Percentiles rank a stretch among this genome's conserved stretches.
These are phyloP conservation scores for Aegotheles bennettii DNA, from an alignment of 2,113 vertebrate genomes.

Conservation along the genomic window DNA sequence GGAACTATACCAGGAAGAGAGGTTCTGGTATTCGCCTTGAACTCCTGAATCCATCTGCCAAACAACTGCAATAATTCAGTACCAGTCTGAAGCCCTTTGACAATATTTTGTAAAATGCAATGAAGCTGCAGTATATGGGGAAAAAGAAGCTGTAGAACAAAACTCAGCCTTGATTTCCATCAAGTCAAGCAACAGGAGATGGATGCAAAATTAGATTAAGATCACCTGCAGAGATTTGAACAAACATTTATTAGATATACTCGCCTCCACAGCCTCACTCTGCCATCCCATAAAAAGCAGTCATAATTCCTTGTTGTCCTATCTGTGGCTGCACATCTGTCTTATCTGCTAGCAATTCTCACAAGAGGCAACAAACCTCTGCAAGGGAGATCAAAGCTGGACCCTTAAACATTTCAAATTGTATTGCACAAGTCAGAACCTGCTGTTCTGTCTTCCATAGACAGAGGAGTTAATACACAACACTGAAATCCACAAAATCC, in stretches of 20 bases:
- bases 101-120: not conserved
- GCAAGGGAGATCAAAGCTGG: not conserved
- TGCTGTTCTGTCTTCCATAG: not conserved
- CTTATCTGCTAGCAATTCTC: not conserved
- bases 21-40: not conserved
- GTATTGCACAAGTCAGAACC: not conserved
- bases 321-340: not conserved
- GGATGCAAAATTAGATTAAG: not conserved
- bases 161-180: not conserved
- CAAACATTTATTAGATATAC: not conserved
- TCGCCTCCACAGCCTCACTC: not conserved
- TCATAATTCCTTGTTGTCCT: too few relatives aligned
- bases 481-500: not conserved
- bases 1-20: not conserved
- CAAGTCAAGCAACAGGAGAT: not conserved
- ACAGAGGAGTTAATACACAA: not conserved
- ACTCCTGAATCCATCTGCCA: not conserved
- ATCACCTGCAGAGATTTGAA: not conserved
- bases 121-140: not conserved
- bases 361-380: not conserved
- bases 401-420: not conserved
- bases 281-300: not conserved
- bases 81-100: not conserved
- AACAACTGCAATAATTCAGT: not conserved
- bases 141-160: not conserved